These are phyloP conservation scores for Ctenicera cuprea DNA, from an alignment of 2,888 invertebrate species.

Conservation along the genomic window DNA sequence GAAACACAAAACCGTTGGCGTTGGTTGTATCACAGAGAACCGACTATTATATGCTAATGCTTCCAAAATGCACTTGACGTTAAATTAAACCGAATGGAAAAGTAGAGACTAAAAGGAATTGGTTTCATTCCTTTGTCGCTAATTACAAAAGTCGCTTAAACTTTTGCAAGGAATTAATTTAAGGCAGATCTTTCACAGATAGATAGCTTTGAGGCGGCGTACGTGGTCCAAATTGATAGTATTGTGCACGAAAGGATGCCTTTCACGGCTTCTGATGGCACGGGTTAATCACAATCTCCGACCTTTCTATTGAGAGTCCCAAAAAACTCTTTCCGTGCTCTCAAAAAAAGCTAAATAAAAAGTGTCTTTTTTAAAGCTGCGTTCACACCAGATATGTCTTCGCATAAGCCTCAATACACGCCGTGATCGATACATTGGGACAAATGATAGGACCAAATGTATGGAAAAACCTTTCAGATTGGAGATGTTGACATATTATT, in stretches of 20 bases:
- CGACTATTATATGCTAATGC: constrained; percentile 10
- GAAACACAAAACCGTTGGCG: constrained; percentile 1
- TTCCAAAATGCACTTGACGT: background rate
- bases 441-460: constrained; percentile 13
- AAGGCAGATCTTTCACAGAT: constrained; percentile 7
- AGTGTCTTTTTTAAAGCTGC: constrained; percentile 20
- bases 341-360: constrained; percentile 1
- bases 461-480: background rate
- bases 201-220: constrained; percentile 28
- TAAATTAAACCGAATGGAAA: background rate
- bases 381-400: background rate
- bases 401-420: background rate
- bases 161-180: constrained; percentile 17
- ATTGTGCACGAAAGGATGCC: constrained; percentile 34
- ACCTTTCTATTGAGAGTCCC: constrained; percentile 30
- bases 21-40: constrained; percentile 1
- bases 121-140: constrained; percentile 8
- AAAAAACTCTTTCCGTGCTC: constrained; percentile 7
- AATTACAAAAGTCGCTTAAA: constrained; percentile 16
- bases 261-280: constrained; percentile 24
- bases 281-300: constrained; percentile 36
- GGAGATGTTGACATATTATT: constrained; percentile 18
- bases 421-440: constrained; percentile 6
- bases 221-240: constrained; percentile 34
- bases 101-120: background rate